Base-by-base conservation (phyloP, 2,888 invertebrate species). In the Tortrix viridana region DNA sequence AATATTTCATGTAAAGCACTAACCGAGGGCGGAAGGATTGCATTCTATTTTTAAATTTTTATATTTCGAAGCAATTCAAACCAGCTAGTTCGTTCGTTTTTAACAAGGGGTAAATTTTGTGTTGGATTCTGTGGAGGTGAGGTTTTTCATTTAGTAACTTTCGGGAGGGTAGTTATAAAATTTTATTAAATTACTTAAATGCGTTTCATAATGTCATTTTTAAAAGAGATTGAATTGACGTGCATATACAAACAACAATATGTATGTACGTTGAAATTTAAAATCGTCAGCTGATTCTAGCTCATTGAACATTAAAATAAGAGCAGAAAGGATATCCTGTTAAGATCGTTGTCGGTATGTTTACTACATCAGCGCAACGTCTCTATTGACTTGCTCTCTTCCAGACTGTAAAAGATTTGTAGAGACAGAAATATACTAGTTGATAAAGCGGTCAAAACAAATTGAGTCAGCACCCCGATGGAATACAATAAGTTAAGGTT, bases 1-100 rank as follows among this genome's bases (percentile, higher is more conserved):
- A 91, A 90, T 91, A 92, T 92, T 91, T 91, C 91, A 90, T 91
- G 91, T 92, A 90, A 90, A 90, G 88, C 88, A 88, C 88, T 87
- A 89, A 88, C 85, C 84, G 89, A 89, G 91, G 91, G 90, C 89
- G 91, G 91, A 92, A 92, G 91, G 91, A 90, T 90, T 90, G 89
- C 82, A 85, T 91, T 92, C 91, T 92, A 92, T 92, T 92, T 90
- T 87, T 85, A 85, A 84, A 79, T 77, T 85, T 87, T 87, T 86
- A 89, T 87, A 88, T 89, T 90, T 88, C 84, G 80, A 86, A 82
- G 80, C 86, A 86, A 87, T 88, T 86, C 81, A 79, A 79, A 74
- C 74, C 76, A 76, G 71, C 69, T 74, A 74, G 52, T 44, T 61
- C 49, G 55, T 57, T 52, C 38, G 46, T 41, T 41, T 58, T 50